A percentile compares a stretch with the other conserved stretches of the same genome.
Conservation (phyloP, 2,797 vertebrate genomes). For the Coregonus ussuriensis region DNA sequence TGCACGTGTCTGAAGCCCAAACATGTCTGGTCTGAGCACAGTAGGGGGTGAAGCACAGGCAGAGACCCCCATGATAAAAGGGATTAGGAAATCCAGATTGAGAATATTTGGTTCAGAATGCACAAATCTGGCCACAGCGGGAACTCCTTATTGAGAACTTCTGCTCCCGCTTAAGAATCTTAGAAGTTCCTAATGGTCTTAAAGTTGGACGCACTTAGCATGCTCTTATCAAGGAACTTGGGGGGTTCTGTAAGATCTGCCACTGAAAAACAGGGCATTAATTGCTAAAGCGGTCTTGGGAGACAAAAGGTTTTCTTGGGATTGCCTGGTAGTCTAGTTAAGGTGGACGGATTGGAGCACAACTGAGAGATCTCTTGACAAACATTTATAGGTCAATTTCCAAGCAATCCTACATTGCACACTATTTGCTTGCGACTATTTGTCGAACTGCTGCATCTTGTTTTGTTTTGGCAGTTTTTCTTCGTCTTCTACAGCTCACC, state of each 20-base stretch:
- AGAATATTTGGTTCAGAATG: conserved; percentile 28
- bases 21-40: conserved; percentile 49
- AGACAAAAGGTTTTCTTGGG: not conserved
- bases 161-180: conserved; percentile 18
- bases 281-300: not conserved
- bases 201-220: conserved; percentile 24
- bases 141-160: conserved; percentile 4
- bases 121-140: too few relatives aligned
- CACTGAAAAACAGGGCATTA: not conserved
- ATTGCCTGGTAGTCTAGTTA: not conserved
- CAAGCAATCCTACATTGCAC: not conserved
- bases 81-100: conserved; percentile 48
- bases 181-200: conserved; percentile 31
- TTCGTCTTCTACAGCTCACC: not conserved
- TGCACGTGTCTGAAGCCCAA: conserved; percentile 47
- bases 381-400: not conserved
- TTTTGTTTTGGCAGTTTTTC: not conserved
- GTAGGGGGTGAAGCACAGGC: conserved; percentile 25
- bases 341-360: not conserved
- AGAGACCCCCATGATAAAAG: conserved; percentile 33
- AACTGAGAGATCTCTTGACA: not conserved
- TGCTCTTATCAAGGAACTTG: conserved; percentile 10
- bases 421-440: not conserved
- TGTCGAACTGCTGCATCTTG: not conserved
- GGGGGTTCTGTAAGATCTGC: not conserved